Base-by-base conservation (phyloP, 2,888 invertebrate species). In the Apeira syringaria region DNA sequence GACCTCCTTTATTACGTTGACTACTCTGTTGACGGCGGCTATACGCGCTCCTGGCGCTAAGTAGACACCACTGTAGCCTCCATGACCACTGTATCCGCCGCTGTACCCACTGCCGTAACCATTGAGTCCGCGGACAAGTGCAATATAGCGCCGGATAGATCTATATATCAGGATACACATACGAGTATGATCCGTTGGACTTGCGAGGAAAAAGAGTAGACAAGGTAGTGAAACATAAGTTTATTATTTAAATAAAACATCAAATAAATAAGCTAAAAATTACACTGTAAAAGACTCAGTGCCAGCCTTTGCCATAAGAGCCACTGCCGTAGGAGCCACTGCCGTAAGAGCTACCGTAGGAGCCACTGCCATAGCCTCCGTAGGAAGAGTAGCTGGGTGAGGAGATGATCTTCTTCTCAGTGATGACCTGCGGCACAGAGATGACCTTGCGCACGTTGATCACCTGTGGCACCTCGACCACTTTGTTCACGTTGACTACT, bases 361-460 rank as follows among this genome's bases (percentile, higher is more conserved):
- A 31, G 30, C 30, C 18, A 10, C 10, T 8, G 6, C 32, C 33
- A 9, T 33, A 28, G 12, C 46, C 50, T 8, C 33, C n/a, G 47
- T 29, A 55, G 6, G 40, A 26, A 43, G 38, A 12, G 42, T 39
- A 47, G 17, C 51, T 52, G 45, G 66, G 65, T 46, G 60, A 50
- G 46, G 68, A 56, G 47, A 65, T 58, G 37, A 74, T 61, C 56
- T 65, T 63, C 53, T 70, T 68, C 47, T 71, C 74, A 32, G 72
- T 61, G 56, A 83, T 67, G 47, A 76, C 68, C 58, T 74, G 72
- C 32, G 74, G 76, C 40, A 64, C 73, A 53, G 75, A 70, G 58
- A 82, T 67, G 28, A 72, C 55, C 56, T 69, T 78, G 56, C 62
- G 72, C 30, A 74, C 71, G 42, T 41, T 47, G 42, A 71, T 57